Base-by-base conservation (phyloP, 2,113 vertebrate species). In the Epinephelus fuscoguttatus region DNA sequence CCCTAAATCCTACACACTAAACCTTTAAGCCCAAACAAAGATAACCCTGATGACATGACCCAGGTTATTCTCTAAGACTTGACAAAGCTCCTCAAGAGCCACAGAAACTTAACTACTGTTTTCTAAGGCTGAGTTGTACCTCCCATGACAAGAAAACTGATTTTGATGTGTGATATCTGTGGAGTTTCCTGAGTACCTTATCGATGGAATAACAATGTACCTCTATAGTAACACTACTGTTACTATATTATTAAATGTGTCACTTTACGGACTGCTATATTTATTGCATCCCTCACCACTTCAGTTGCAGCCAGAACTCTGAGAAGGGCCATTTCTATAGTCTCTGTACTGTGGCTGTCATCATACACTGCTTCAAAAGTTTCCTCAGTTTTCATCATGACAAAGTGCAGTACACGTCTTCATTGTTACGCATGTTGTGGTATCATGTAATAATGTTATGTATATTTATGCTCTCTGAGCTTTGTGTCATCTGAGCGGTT, bases 401-500 rank as follows among this genome's bases (percentile, higher is more conserved):
- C 4, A 6, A 23, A 50, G 52, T 49, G 47, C 4, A 19, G 49
- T 4, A 19, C 30, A 45, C 55, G 17, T 61, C 52, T 66, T 75
- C 49, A 71, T 23, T 63, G 74, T 63, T 27, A 10, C 56, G 68
- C 27, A 23, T 2, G 10, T 11, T 25, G 15, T 3, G 17, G 3
- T 4, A 33, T 64, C 59, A 27, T 61, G 37, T 14, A 3, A 40
- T 42, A 6, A 21, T 63, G 12, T 14, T n/a, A 42, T 33, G 33
- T 37, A 19, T 18, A 33, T 63, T 75, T 19, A 62, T 70, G 11
- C 59, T 76, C 15, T 13, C 1, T 63, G 75, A 63, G 70, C 62
- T 72, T 62, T 23, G 69, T 63, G 30, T 45, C 66, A 40, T 78
- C 74, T 84, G 56, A 75, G 27, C 37, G 61, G 47, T 70, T 85